Evolutionary conservation across 2,113 vertebrate species (phyloP), one percentile per base, ranked within the genome.

Genomic region (Phainopepla nitens): DNA sequence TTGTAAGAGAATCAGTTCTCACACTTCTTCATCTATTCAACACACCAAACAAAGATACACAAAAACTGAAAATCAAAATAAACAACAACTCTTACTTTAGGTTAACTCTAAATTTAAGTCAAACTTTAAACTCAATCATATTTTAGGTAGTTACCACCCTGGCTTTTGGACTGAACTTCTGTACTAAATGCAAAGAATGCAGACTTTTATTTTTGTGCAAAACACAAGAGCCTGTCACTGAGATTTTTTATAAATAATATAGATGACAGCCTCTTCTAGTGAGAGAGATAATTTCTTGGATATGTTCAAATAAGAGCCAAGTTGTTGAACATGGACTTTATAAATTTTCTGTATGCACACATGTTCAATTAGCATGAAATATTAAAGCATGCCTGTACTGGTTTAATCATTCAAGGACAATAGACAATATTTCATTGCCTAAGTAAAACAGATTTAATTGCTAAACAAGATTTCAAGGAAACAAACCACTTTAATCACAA

Each of bases 401-500:
- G 96, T 93, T 72, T 94, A 93, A 96, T 96, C 93, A 64, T 93
- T 96, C 57, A 87, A 72, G 89, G 83, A 98, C 95, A 98, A 97
- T 41, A 95, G 83, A 92, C 72, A 96, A 71, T 96, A 97, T 97
- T 96, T 97, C 88, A 86, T 60, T 89, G 92, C 88, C 89, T 97
- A 96, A 97, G 73, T 96, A 96, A 98, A 98, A 91, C 65, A 96
- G 90, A 97, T 96, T 97, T 97, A 98, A 98, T 97, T 97, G 94
- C 95, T 97, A 93, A 97, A 98, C 78, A 97, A 97, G 89, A 96
- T 96, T 97, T 97, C 96, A 98, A 97, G 95, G 84, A 98, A 96
- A 82, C 81, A 85, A 97, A 97, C 86, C 92, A 95, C 97, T 98
- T 98, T 98, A 98, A 98, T 98, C 97, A 98, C 97, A 97, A 98